Conservation (phyloP, 2,797 vertebrate species). For the Taeniopygia guttata region DNA sequence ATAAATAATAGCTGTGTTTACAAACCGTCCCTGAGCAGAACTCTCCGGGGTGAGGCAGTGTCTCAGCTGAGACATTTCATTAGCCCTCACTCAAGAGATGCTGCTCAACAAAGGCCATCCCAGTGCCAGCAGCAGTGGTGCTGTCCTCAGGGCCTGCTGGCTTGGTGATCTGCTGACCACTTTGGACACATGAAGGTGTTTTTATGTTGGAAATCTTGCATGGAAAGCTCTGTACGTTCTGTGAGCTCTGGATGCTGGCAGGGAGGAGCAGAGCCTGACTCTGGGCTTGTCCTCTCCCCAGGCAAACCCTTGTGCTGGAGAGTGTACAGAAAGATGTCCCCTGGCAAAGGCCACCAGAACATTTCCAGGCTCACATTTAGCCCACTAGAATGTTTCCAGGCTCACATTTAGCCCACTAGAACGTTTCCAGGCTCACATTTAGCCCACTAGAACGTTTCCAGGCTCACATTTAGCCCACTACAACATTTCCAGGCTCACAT, state of each 20-base stretch:
- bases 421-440: not conserved
- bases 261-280: not conserved
- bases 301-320: accelerated
- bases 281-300: not conserved
- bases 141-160: not conserved
- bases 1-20: constrained; percentile 38
- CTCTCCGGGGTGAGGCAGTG: not conserved
- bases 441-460: not conserved
- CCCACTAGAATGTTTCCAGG: not conserved
- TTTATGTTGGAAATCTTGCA: not conserved
- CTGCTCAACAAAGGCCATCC: not conserved
- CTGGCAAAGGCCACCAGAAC: not conserved
- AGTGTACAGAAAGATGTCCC: not conserved
- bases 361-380: accelerated
- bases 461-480: too few relatives aligned
- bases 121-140: not conserved
- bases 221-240: not conserved
- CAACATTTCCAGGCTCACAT: not conserved
- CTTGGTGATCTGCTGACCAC: not conserved
- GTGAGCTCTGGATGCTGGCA: not conserved
- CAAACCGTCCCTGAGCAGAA: not conserved
- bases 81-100: not conserved
- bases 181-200: not conserved
- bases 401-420: not conserved
- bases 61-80: not conserved